Conservation (phyloP, 2,113 vertebrate species). For the Pheucticus melanocephalus region DNA sequence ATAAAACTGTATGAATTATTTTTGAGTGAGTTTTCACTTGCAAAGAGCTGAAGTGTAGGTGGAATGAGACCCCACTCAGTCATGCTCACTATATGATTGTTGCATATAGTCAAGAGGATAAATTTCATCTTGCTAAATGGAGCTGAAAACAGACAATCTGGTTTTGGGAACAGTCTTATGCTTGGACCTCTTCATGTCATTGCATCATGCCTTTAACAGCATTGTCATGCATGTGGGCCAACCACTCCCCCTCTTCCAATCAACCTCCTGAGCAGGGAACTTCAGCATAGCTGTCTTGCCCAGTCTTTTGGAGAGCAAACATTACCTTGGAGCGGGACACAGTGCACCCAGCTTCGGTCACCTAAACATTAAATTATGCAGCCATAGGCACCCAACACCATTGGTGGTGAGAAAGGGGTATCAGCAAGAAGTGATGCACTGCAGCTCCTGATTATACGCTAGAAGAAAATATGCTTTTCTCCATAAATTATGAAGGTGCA, state of each 20-base stretch:
- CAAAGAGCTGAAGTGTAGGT: not conserved
- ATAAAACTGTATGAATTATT: not conserved
- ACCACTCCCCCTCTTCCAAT: not conserved
- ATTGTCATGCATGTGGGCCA: not conserved
- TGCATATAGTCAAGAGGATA: not conserved
- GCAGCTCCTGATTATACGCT: not conserved
- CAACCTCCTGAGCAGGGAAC: not conserved
- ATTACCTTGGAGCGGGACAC: not conserved
- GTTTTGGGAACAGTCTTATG: not conserved
- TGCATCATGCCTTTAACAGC: not conserved
- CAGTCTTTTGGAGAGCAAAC: not conserved
- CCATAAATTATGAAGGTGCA: not conserved
- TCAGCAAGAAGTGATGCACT: not conserved
- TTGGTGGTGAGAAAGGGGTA: not conserved
- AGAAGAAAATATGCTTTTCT: not conserved
- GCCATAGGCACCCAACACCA: not conserved
- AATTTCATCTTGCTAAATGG: not conserved
- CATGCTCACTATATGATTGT: not conserved
- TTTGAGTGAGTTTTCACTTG: not conserved
- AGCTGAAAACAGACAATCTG: not conserved
- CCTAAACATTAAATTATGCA: not conserved
- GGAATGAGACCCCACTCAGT: not conserved
- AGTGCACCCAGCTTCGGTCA: not conserved
- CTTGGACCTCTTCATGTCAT: not conserved
- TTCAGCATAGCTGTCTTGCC: accelerated